A percentile compares a stretch with the other conserved stretches of the same genome.
phyloP scores from a whole-genome alignment of 2,888 invertebrate species.

The Cephus rjabovi region DNA sequence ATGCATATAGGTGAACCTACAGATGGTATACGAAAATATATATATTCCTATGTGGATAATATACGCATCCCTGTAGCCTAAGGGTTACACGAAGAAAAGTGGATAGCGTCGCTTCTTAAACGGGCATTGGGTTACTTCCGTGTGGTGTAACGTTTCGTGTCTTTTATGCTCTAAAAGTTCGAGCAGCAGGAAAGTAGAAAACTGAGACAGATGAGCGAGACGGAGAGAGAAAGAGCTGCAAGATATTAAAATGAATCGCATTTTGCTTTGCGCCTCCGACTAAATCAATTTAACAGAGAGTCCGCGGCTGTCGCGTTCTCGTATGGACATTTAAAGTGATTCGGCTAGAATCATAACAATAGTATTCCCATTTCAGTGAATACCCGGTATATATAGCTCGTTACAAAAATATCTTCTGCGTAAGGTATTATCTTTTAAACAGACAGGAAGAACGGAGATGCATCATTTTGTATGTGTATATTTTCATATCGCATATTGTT shows the following conservation, averaged over 20 bases:
- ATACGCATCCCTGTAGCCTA: neutral
- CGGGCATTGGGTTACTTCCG: constrained; percentile 23
- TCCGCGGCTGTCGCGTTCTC: neutral
- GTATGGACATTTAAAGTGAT: neutral
- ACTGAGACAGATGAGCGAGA: neutral
- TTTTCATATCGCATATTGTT: too few relatives aligned
- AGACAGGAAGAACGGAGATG: too few relatives aligned
- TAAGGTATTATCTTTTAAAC: too few relatives aligned
- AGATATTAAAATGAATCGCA: neutral
- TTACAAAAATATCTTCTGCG: too few relatives aligned
- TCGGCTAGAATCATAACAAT: too few relatives aligned
- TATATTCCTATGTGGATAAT: neutral
- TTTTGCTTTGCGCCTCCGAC: neutral
- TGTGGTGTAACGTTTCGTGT: constrained; percentile 15
- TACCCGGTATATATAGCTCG: too few relatives aligned
- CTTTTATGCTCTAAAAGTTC: constrained; percentile 22
- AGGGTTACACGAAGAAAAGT: neutral
- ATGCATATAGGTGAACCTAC: neutral
- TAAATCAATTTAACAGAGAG: neutral
- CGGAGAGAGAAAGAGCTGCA: neutral
- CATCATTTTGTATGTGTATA: too few relatives aligned
- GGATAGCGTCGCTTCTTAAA: neutral
- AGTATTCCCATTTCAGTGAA: too few relatives aligned
- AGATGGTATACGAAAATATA: neutral
- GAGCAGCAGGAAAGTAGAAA: neutral